These are phyloP conservation scores for Potorous gilbertii DNA, from an alignment of 2,797 vertebrate species.

Conservation along the genomic window DNA sequence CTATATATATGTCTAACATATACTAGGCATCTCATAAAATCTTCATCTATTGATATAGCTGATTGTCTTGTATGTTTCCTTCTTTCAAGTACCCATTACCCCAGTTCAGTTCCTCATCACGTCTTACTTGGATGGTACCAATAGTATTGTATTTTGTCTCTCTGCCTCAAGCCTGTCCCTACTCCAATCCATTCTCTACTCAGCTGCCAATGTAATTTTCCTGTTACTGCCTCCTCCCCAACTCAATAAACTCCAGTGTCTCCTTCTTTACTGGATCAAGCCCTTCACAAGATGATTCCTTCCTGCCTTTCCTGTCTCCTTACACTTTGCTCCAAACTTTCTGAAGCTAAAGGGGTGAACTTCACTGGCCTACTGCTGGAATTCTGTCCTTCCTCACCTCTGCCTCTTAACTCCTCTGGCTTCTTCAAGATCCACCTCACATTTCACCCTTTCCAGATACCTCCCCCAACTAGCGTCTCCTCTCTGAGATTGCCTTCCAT, in stretches of 20 bases:
- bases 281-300: background rate
- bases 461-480: background rate
- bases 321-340: background rate
- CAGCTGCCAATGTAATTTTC: background rate
- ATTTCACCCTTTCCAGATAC: background rate
- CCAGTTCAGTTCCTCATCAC: background rate
- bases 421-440: background rate
- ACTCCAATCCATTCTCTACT: background rate
- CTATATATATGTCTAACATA: background rate
- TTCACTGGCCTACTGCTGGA: background rate
- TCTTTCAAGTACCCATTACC: background rate
- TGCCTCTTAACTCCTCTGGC: background rate
- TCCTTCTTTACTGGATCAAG: background rate
- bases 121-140: background rate
- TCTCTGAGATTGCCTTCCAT: background rate
- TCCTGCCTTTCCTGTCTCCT: background rate
- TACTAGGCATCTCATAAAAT: background rate
- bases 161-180: background rate
- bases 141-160: background rate
- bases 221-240: background rate
- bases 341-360: background rate
- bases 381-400: background rate
- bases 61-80: background rate
- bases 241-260: background rate
- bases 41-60: background rate